Base-by-base conservation (phyloP, 2,888 invertebrate species). In the Ecdyonurus torrentis region DNA sequence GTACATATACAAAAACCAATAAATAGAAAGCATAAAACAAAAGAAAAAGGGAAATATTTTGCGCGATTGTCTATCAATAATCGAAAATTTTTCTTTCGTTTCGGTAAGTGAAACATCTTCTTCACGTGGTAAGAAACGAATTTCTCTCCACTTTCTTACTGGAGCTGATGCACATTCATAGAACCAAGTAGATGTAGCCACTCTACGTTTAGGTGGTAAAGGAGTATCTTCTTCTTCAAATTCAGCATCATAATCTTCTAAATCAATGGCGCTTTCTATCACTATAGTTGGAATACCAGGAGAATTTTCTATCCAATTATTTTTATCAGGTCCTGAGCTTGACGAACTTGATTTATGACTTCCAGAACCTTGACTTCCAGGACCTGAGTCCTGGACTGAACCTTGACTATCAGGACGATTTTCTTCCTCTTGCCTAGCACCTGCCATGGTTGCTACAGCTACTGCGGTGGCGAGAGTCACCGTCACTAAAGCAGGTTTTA, bases 61-160 rank as follows among this genome's bases (percentile, higher is more conserved):
- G 64, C 82, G 72, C 1, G 81, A 77, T 68, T 78, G 77, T 67
- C 80, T 79, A 71, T 83, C 83, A 65, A 83, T 80, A 60, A 76
- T 76, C 5, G 70, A 70, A 61, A 71, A 72, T 63, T 71, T 71
- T 58, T 69, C 68, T 15, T 60, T 63, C 20, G 59, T 62, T 22
- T 55, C 55, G 15, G 55, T 22, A 5, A 22, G 19, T 5, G 22
- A n/a, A 7, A 68, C 65, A n/a, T 68, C 68, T 53, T 66, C 67
- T 53, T 69, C 69, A 18, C 61, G 63, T 1, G 69, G 70, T 22
- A 69, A 23, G 62, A 68, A 65, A 22, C 63, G 60, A 23, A 64
- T 52, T 2, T 64, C 60, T 23, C 66, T 62, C 66, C 66, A 67
- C 15, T n/a, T n/a, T 55, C 55, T n/a, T 5, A 55, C 55, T 5